Percentiles rank a stretch among this genome's conserved stretches.
Evolutionary conservation across 2,113 vertebrate species (phyloP).

Genomic region (Lipophrys pholis): DNA sequence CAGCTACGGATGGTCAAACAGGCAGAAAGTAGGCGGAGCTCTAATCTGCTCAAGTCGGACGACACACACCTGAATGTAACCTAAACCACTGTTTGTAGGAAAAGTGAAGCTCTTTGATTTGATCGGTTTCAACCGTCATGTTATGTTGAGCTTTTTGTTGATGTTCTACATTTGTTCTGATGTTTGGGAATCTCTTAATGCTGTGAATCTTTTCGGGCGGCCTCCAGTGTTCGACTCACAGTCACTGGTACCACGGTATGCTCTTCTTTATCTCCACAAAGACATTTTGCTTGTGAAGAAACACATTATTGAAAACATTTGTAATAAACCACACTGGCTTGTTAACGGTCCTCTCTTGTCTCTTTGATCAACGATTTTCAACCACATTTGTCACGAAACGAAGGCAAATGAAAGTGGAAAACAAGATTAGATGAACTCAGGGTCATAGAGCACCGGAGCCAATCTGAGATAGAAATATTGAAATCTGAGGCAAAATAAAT

Average conservation of each 20-base stretch:
- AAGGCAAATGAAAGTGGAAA: no score
- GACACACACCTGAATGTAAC: slow-evolving; percentile 68
- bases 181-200: slow-evolving; percentile 25
- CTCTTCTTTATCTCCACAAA: slow-evolving; percentile 4
- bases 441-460: no score
- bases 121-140: slow-evolving; percentile 11
- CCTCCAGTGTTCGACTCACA: slow-evolving; percentile 38
- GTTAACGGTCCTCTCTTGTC: neutral
- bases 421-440: no score
- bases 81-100: slow-evolving; percentile 26
- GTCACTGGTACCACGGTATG: slow-evolving; percentile 1
- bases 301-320: neutral
- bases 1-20: neutral
- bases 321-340: neutral
- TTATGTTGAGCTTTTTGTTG: slow-evolving; percentile 19
- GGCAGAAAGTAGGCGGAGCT: slow-evolving; percentile 20
- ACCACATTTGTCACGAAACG: no score
- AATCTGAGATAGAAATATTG: no score
- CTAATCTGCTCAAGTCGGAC: slow-evolving; percentile 27
- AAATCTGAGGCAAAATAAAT: no score
- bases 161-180: neutral
- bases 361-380: neutral
- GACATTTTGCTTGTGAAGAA: neutral
- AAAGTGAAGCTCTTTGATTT: slow-evolving; percentile 22
- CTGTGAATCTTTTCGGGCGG: slow-evolving; percentile 31